Conservation (phyloP, 1,140 invertebrate genomes). For the Drosophila rhopaloa region DNA sequence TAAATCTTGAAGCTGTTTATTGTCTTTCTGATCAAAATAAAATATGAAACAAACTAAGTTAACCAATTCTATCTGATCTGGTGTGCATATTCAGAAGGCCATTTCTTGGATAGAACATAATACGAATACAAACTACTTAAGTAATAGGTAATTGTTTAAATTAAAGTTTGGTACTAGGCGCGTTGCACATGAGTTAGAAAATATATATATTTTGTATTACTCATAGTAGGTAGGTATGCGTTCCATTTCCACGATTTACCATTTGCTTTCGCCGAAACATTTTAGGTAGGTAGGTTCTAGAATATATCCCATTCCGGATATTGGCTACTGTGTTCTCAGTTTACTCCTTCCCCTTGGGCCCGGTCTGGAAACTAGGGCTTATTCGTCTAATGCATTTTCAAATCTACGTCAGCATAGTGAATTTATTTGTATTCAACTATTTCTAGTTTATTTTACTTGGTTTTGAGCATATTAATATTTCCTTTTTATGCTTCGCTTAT, state of each 20-base stretch:
- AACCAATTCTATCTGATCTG: constrained; percentile 15
- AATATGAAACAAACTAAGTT: constrained; percentile 9
- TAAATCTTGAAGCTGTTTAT: constrained; percentile 54
- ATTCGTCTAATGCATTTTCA: constrained; percentile 10
- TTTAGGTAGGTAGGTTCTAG: constrained; percentile 38
- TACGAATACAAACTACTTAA: constrained; percentile 38
- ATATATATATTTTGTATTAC: constrained; percentile 21
- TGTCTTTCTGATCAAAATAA: constrained; percentile 65
- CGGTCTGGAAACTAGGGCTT: constrained; percentile 5
- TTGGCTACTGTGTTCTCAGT: constrained; percentile 31
- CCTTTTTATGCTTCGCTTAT: constrained; percentile 11
- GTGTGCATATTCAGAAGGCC: constrained; percentile 66
- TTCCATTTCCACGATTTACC: constrained; percentile 12
- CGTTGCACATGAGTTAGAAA: constrained; percentile 30
- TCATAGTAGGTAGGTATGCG: constrained; percentile 44
- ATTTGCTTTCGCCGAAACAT: constrained; percentile 11
- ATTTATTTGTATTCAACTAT: constrained; percentile 16
- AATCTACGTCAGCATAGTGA: constrained; percentile 34
- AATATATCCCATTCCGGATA: constrained; percentile 12
- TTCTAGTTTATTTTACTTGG: constrained; percentile 18
- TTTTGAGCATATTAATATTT: constrained; percentile 38
- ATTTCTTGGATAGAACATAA: constrained; percentile 62
- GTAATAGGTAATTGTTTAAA: constrained; percentile 31
- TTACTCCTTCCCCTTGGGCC: constrained; percentile 8
- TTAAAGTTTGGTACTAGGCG: constrained; percentile 28